Conservation (phyloP, 2,113 vertebrate genomes). For the Clarias batrachus region DNA sequence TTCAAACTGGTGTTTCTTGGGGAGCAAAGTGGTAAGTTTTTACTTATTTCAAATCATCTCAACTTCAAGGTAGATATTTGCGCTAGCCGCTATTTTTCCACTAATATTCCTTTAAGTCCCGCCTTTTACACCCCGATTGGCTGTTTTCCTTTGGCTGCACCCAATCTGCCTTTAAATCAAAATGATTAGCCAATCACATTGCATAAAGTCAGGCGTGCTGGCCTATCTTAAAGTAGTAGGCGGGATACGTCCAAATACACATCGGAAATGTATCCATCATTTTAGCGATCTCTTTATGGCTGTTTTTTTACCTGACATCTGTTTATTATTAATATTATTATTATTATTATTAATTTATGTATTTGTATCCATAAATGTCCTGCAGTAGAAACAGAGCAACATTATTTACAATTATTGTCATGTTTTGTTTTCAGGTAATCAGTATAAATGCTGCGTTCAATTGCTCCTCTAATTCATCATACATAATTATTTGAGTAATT, state of each 20-base stretch:
- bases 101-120: not conserved
- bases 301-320: not conserved
- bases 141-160: not conserved
- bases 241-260: not conserved
- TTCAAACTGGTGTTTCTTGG: conserved; percentile 77
- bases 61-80: not conserved
- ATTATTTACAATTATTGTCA: not conserved
- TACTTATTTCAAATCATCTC: not conserved
- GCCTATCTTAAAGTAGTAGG: conserved; percentile 10
- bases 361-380: not conserved
- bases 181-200: not conserved
- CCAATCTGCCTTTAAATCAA: not conserved
- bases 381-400: not conserved
- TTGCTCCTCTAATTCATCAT: not conserved
- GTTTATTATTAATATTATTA: too few species aligned
- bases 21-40: conserved; percentile 73
- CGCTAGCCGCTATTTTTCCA: not conserved
- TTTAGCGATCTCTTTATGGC: not conserved
- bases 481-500: not conserved
- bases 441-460: not conserved
- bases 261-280: not conserved
- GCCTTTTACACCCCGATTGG: not conserved
- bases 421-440: not conserved
- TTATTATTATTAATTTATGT: not conserved
- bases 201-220: not conserved